Percentiles rank a stretch among this genome's conserved stretches.
Evolutionary conservation across 2,113 vertebrate genomes (phyloP).

Genomic region (Noctilio leporinus): DNA sequence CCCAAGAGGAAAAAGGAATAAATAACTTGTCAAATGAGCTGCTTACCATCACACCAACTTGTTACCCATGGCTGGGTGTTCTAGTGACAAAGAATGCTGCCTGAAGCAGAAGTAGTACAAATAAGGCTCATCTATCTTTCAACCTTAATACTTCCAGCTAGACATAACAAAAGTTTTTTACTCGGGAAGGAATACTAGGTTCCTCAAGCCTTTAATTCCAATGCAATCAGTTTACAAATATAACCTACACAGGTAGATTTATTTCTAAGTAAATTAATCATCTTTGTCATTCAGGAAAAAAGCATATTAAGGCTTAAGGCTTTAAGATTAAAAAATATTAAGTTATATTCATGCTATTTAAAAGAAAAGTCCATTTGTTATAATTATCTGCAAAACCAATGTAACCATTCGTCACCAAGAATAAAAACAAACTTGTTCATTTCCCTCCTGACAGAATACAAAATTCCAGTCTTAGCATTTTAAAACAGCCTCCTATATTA

Average conservation of each 20-base stretch:
- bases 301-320: neutral
- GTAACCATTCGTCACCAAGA: neutral
- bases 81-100: neutral
- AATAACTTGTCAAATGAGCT: neutral
- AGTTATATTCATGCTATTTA: conserved; percentile 32
- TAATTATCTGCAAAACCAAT: neutral
- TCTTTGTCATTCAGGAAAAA: neutral
- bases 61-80: neutral
- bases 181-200: neutral
- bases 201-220: conserved; percentile 20
- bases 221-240: conserved; percentile 8
- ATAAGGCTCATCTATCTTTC: neutral
- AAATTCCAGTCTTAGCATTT: neutral
- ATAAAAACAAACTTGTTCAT: conserved; percentile 20
- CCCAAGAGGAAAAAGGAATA: neutral
- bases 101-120: neutral
- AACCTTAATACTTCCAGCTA: neutral
- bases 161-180: neutral
- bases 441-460: neutral
- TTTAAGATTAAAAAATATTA: conserved; percentile 13
- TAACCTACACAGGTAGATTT: neutral
- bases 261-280: conserved; percentile 28
- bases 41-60: neutral
- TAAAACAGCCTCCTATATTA: neutral
- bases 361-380: conserved; percentile 7